phyloP scores from a whole-genome alignment of 37 sponge, comb jelly and placozoan genomes.

The Oopsacas minuta region DNA sequence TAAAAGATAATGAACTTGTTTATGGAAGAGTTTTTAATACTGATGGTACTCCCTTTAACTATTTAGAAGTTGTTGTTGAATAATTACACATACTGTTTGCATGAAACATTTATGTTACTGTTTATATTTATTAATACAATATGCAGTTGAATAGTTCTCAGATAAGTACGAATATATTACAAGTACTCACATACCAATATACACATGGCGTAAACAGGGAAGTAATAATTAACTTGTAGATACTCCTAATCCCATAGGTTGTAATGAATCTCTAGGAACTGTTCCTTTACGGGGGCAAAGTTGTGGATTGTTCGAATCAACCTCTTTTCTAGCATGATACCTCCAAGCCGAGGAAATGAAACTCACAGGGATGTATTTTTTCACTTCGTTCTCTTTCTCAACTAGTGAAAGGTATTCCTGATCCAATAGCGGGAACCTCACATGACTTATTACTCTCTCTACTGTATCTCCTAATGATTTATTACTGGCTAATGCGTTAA shows the following conservation, averaged over 20 bases:
- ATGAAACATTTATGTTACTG: no score
- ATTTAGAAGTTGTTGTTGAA: no score
- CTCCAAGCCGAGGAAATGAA: conserved; percentile 90
- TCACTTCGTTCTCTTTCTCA: conserved; percentile 77
- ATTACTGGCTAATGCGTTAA: conserved; percentile 84
- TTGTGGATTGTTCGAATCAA: conserved; percentile 53
- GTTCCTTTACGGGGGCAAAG: conserved; percentile 74
- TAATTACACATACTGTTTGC: no score
- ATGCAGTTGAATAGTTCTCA: no score
- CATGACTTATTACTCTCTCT: conserved; percentile 58
- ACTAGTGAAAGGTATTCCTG: conserved; percentile 64
- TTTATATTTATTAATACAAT: no score
- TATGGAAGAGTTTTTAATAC: no score
- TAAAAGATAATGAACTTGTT: no score
- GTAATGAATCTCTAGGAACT: conserved; percentile 42
- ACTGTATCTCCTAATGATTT: conserved; percentile 55
- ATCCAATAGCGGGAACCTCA: conserved; percentile 75
- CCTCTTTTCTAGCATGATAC: conserved; percentile 78
- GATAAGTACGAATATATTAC: no score
- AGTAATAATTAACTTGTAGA: background rate
- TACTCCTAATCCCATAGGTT: conserved; percentile 34
- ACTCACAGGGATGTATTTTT: conserved; percentile 86
- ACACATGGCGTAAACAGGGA: no score
- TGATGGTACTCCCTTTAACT: no score
- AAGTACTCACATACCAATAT: no score